A percentile compares a stretch with the other conserved stretches of the same genome.
phyloP scores from a whole-genome alignment of 2,113 vertebrate species.

The Mobula birostris region DNA sequence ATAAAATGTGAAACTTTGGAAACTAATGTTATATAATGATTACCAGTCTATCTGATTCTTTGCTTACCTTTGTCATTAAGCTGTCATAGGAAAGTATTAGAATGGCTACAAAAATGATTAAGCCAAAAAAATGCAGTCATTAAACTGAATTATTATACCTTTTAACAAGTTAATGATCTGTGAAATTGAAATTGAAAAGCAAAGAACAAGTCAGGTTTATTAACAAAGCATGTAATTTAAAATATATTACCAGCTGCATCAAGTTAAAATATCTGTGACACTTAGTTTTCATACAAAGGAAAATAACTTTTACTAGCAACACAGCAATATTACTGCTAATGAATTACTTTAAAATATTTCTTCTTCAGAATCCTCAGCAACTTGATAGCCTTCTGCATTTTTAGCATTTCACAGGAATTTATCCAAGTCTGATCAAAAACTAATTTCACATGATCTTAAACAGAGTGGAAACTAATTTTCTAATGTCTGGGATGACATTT shows the following conservation, averaged over 20 bases:
- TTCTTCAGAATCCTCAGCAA: neutral
- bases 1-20: slow-evolving; percentile 7
- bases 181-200: slow-evolving; percentile 37
- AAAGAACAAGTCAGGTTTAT: slow-evolving; percentile 36
- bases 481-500: neutral
- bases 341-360: neutral
- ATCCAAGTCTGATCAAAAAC: slow-evolving; percentile 7
- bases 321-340: neutral
- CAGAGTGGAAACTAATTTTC: neutral
- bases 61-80: slow-evolving; percentile 32
- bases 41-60: neutral
- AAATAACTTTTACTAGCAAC: neutral
- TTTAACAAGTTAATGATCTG: slow-evolving; percentile 36
- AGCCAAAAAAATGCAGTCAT: slow-evolving; percentile 31
- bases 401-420: neutral
- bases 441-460: neutral
- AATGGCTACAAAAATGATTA: slow-evolving; percentile 32
- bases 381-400: neutral
- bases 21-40: neutral
- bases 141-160: slow-evolving; percentile 29
- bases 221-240: slow-evolving; percentile 28
- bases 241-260: slow-evolving; percentile 27
- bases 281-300: neutral
- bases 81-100: slow-evolving; percentile 20
- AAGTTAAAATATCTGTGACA: neutral